Evolutionary conservation across 1,140 invertebrate species (phyloP), one percentile per base, ranked within the genome.

Genomic region (Ceratitis capitata): DNA sequence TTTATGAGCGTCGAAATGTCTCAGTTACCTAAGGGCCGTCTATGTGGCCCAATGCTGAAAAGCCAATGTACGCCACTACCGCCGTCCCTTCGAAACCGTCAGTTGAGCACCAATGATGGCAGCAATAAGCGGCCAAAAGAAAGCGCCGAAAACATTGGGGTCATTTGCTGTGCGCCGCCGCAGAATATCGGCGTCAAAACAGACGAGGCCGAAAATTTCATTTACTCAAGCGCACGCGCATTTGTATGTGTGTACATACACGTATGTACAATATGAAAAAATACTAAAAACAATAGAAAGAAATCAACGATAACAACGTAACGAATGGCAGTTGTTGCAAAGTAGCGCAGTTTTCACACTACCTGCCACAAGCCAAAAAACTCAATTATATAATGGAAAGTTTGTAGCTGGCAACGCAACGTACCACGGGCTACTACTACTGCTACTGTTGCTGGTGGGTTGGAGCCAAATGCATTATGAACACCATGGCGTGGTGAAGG

Each of bases 331-430:
- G 42, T n/a, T 78, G 69, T 45, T 42, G 42, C 69, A 47, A 78
- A 23, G 39, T 78, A 23, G 16, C 9, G n/a, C 39, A 39, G 10
- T 47, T 78, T 78, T 78, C 69, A 78, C 69, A 42, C 69, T 78
- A n/a, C 69, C 29, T 23, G 58, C 29, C 39, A n/a, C 69, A 45
- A 78, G 7, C 10, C n/a, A 45, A 78, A n/a, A 45, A 78, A 78
- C 69, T 78, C 19, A 45, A 78, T 78, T 78, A 78, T 26, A 26
- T 45, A 78, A 78, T 78, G 45, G 69, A 78, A 78, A 78, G 69
- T 78, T 45, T 32, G 39, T 45, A 45, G 69, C n/a, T 47, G 19
- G 19, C 39, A 29, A n/a, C 12, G 56, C 56, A 7, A 12, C 56
- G 29, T 19, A 26, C 26, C 23, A 26, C 56, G 19, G n/a, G n/a